Base-by-base conservation (phyloP, 1,140 invertebrate genomes). In the Mamestra configurata region DNA sequence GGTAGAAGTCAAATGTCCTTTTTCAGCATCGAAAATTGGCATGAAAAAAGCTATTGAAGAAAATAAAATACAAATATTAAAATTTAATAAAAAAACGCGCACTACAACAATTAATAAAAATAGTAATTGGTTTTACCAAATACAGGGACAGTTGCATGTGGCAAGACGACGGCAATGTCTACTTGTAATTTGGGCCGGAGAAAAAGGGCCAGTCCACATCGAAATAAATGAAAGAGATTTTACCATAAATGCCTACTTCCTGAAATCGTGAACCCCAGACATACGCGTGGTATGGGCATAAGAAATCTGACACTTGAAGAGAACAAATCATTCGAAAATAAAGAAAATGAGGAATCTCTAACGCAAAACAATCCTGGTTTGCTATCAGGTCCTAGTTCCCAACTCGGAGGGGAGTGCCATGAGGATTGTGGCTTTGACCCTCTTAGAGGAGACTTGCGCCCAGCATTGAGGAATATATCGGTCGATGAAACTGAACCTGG, bases 111-210 rank as follows among this genome's bases (percentile, higher is more conserved):
- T 81, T 15, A 81, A 81, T 66, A 76, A 81, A 79, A 80, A 79
- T 0, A 57, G 49, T 51, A 78, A 83, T 49, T 85, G 82, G 79
- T 85, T 57, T 57, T 82, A 72, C 27, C 84, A 85, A 68, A 43
- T 80, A 0, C 82, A 85, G 43, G 84, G 82, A 3, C 82, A 86
- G 43, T 53, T 86, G 1, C 82, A 84, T 55, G 49, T 84, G 10
- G 79, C 84, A 22, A 13, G 57, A 55, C 18, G 77, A 43, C 27
- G 20, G 27, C 24, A 49, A 43, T 86, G 84, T 31, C 2, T 83
- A 4, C 55, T 85, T 76, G 82, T 35, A 11, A 61, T 85, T 18
- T 85, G 79, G 81, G 40, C 55, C 7, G 75, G 80, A n/a, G 77
- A 78, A 53, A 68, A 82, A 18, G 10, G 43, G 4, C 72, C 73